A percentile compares a stretch with the other conserved stretches of the same genome.
Evolutionary conservation across 2,797 vertebrate genomes (phyloP).

Genomic region (Dallia pectoralis): DNA sequence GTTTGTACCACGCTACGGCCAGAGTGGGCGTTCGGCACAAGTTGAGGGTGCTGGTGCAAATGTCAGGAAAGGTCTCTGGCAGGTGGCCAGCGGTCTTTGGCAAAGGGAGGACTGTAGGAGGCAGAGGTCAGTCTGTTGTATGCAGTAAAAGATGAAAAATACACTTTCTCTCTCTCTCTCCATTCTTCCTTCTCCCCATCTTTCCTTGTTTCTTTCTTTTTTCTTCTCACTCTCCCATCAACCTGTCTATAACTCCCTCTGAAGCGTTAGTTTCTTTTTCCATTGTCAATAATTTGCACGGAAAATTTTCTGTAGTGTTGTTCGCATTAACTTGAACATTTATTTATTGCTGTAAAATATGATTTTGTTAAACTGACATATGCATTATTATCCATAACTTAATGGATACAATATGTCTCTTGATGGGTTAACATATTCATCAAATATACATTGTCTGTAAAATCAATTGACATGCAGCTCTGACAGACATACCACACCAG

Average conservation of each 20-base stretch:
- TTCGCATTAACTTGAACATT: too few relatives aligned
- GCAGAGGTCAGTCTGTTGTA: conserved; percentile 23
- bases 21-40: neutral
- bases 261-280: too few relatives aligned
- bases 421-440: too few relatives aligned
- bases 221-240: neutral
- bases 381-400: too few relatives aligned
- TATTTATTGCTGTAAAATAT: too few relatives aligned
- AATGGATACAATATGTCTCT: too few relatives aligned
- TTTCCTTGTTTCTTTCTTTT: neutral
- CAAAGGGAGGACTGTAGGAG: conserved; percentile 13
- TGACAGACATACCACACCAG: too few relatives aligned
- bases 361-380: too few relatives aligned
- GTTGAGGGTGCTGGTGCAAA: conserved; percentile 2
- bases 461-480: too few relatives aligned
- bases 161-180: neutral
- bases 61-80: conserved; percentile 4
- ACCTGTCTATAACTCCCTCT: conserved; percentile 8
- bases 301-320: too few relatives aligned
- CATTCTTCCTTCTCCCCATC: conserved; percentile 1
- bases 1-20: neutral
- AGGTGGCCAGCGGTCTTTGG: conserved; percentile 10
- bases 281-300: too few relatives aligned
- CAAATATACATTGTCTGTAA: too few relatives aligned
- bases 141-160: neutral